Conservation (phyloP, 2,797 vertebrate species). For the Thalassophryne amazonica region DNA sequence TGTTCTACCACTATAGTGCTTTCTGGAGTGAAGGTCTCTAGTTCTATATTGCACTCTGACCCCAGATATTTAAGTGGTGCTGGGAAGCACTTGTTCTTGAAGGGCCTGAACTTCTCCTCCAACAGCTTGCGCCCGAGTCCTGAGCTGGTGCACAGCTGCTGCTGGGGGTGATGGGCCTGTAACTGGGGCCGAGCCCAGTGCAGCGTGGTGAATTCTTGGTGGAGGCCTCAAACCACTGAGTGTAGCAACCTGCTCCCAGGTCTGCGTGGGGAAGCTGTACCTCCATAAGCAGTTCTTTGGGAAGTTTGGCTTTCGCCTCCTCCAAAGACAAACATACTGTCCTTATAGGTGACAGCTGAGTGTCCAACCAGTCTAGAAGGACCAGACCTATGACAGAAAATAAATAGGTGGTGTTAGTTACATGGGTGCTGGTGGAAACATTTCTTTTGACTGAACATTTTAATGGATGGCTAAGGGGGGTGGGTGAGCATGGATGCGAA, state of each 20-base stretch:
- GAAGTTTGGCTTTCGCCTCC: constrained; percentile 74
- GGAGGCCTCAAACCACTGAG: constrained; percentile 59
- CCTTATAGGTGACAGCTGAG: constrained; percentile 76
- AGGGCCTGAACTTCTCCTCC: constrained; percentile 34
- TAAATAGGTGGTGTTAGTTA: constrained; percentile 4
- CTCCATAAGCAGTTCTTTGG: constrained; percentile 78
- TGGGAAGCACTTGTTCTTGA: constrained; percentile 72
- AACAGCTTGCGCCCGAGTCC: constrained; percentile 5
- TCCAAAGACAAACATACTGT: constrained; percentile 85
- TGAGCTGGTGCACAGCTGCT: background rate
- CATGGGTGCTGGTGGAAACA: too few relatives aligned
- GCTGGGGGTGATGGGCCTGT: constrained; percentile 46
- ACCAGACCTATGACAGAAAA: constrained; percentile 76
- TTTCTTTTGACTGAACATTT: too few relatives aligned
- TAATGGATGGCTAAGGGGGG: too few relatives aligned
- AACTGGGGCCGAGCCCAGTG: constrained; percentile 73
- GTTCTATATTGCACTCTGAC: constrained; percentile 74
- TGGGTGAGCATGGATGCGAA: too few relatives aligned
- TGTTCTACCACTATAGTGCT: background rate
- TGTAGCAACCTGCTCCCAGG: constrained; percentile 74
- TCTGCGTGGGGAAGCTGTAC: constrained; percentile 72
- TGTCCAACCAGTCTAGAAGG: constrained; percentile 84
- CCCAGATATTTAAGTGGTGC: constrained; percentile 25
- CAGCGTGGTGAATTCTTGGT: constrained; percentile 81
- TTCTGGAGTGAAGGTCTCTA: constrained; percentile 74